These are phyloP conservation scores for Xestobium rufovillosum DNA, from an alignment of 2,888 invertebrate genomes.

Conservation along the genomic window DNA sequence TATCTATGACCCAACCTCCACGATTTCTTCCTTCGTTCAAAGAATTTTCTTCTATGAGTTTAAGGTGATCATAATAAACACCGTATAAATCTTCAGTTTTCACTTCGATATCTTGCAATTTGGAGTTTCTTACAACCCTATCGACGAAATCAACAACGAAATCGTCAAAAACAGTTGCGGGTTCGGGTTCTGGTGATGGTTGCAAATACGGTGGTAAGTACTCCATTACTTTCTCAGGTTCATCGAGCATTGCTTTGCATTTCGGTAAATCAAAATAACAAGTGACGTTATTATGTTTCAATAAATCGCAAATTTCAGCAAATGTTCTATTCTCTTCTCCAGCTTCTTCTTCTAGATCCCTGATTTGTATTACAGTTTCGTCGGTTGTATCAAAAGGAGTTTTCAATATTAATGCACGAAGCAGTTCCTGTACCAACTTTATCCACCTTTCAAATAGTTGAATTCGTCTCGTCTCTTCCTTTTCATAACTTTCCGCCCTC, in stretches of 20 bases:
- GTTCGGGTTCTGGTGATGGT: constrained; percentile 25
- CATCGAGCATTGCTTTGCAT: constrained; percentile 35
- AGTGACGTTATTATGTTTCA: not conserved
- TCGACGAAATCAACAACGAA: constrained; percentile 46
- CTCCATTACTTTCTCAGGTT: not conserved
- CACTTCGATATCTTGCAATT: constrained; percentile 42
- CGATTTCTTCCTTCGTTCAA: constrained; percentile 33
- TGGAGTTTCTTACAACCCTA: constrained; percentile 41
- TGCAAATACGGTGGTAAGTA: constrained; percentile 17
- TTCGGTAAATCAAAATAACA: not conserved
- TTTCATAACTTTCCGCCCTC: constrained; percentile 25
- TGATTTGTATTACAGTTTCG: constrained; percentile 18
- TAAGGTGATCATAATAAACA: constrained; percentile 41
- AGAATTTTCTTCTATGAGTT: constrained; percentile 38
- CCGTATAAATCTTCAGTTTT: constrained; percentile 43
- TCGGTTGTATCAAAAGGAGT: constrained; percentile 17
- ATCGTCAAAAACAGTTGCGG: constrained; percentile 39
- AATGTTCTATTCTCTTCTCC: not conserved
- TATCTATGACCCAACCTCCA: constrained; percentile 56
- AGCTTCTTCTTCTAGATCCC: constrained; percentile 10
- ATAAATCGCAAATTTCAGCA: not conserved
- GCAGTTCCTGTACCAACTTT: constrained; percentile 6
- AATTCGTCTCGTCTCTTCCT: constrained; percentile 20
- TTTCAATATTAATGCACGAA: constrained; percentile 4
- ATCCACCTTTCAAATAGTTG: constrained; percentile 42